A percentile compares a stretch with the other conserved stretches of the same genome.
Conservation (phyloP, 2,888 invertebrate species). For the Drosophila ustulata region DNA sequence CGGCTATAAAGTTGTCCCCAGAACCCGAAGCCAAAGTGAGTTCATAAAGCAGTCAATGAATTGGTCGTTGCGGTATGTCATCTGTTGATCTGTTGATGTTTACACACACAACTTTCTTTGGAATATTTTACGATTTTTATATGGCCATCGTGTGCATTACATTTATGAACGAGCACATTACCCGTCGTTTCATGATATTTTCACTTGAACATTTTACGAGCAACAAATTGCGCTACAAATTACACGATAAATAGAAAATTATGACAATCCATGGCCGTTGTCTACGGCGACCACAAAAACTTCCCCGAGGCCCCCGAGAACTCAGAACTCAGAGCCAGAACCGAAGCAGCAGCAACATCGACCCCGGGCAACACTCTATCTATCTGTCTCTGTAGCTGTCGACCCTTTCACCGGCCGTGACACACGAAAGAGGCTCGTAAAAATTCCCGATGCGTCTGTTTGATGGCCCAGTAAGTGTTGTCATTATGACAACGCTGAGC, state of each 20-base stretch:
- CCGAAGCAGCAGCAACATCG: slow-evolving; percentile 1
- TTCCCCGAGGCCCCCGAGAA: slow-evolving; percentile 27
- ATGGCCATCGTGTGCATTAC: slow-evolving; percentile 66
- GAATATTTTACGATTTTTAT: slow-evolving; percentile 76
- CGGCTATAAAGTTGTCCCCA: slow-evolving; percentile 36
- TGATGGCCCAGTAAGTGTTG: slow-evolving; percentile 80
- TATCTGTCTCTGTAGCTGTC: slow-evolving; percentile 6
- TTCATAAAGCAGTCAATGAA: slow-evolving; percentile 70
- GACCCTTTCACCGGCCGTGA: slow-evolving; percentile 61
- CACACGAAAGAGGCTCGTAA: slow-evolving; percentile 66
- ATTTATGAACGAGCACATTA: slow-evolving; percentile 45
- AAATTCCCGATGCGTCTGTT: slow-evolving; percentile 75
- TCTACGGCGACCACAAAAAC: slow-evolving; percentile 38
- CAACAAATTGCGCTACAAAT: slow-evolving; percentile 82
- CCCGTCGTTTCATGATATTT: slow-evolving; percentile 55
- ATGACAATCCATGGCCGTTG: slow-evolving; percentile 71
- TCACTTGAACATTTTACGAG: slow-evolving; percentile 81
- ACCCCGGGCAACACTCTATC: slow-evolving; percentile 8
- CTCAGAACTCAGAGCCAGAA: background rate
- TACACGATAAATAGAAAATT: slow-evolving; percentile 84
- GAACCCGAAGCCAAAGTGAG: slow-evolving; percentile 32
- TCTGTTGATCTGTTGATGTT: slow-evolving; percentile 32
- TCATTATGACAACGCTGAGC: slow-evolving; percentile 68
- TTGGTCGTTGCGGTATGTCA: slow-evolving; percentile 43
- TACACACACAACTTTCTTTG: slow-evolving; percentile 29